Conservation (phyloP, 2,888 invertebrate species). For the Sthenelais limicola region DNA sequence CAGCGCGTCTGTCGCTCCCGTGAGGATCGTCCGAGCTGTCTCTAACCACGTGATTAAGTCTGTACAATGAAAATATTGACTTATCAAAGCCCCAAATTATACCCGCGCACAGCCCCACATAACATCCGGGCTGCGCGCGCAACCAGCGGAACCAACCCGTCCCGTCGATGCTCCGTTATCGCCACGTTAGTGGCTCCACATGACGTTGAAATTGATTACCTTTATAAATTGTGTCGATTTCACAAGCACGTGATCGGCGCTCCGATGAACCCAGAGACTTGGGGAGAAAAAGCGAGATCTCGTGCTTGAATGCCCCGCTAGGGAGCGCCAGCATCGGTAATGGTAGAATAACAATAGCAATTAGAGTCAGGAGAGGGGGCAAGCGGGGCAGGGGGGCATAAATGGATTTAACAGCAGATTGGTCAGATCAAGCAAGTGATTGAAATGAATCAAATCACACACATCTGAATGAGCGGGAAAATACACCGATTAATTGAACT, state of each 20-base stretch:
- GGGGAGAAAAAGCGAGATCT: too few relatives aligned
- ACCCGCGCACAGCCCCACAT: neutral
- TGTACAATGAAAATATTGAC: constrained; percentile 37
- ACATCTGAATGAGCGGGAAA: too few relatives aligned
- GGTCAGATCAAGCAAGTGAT: too few relatives aligned
- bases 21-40: constrained; percentile 28
- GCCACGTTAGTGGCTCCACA: neutral
- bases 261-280: constrained; percentile 9
- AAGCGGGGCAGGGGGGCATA: too few relatives aligned
- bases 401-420: too few relatives aligned
- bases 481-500: too few relatives aligned
- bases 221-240: constrained; percentile 38
- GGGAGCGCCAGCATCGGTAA: too few relatives aligned
- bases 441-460: too few relatives aligned
- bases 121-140: neutral
- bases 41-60: constrained; percentile 31
- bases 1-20: constrained; percentile 2
- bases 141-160: neutral
- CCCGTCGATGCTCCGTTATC: constrained; percentile 35
- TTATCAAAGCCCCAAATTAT: constrained; percentile 39
- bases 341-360: too few relatives aligned
- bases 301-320: too few relatives aligned
- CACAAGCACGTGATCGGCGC: constrained; percentile 5
- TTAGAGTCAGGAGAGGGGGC: too few relatives aligned
- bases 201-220: constrained; percentile 36